Base-by-base conservation (phyloP, 2,888 invertebrate species). In the Auanema sp. region DNA sequence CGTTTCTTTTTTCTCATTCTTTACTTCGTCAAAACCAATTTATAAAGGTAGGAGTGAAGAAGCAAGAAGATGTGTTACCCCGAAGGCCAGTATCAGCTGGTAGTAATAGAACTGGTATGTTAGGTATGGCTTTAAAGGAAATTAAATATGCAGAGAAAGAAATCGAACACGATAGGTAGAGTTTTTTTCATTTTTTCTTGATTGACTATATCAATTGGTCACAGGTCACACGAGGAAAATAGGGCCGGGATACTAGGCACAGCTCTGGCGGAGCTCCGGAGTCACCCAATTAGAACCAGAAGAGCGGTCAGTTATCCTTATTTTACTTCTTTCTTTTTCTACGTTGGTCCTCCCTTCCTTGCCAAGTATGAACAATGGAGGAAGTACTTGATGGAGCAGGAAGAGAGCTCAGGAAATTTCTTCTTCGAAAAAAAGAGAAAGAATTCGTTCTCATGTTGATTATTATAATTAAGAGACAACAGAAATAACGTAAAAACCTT, bases 171-270 rank as follows among this genome's bases (percentile, higher is more conserved):
- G 65, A 55, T 2, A 61, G 55, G 55, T 55, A 40, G 41, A 44
- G 23, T 40, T 42, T 33, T 33, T 18, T 54, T 14, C 18, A 24
- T 23, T 14, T 16, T 23, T 14, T 40, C 18, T 40, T 11, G 12
- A 14, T n/a, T 12, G 16, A 53, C 12, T 33, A 12, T 12, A 57
- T 47, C n/a, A 10, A 47, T 33, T 23, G 23, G 10, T 56, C 56
- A 51, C 52, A 63, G 69, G 24, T 58, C 64, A 43, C 67, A 67
- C 49, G 67, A 66, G 16, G 47, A 53, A 16, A 69, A 60, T 18
- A 62, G 79, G 14, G 65, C 68, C 12, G 79, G 79, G 1, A 79
- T 79, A 23, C 64, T 79, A 43, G 79, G 79, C 43, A 69, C 68
- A 24, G 70, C 73, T 1, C 62, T 79, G 44, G 69, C 67, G 54